Conservation (phyloP, 2,888 invertebrate species). For the Pristionchus exspectatus region DNA sequence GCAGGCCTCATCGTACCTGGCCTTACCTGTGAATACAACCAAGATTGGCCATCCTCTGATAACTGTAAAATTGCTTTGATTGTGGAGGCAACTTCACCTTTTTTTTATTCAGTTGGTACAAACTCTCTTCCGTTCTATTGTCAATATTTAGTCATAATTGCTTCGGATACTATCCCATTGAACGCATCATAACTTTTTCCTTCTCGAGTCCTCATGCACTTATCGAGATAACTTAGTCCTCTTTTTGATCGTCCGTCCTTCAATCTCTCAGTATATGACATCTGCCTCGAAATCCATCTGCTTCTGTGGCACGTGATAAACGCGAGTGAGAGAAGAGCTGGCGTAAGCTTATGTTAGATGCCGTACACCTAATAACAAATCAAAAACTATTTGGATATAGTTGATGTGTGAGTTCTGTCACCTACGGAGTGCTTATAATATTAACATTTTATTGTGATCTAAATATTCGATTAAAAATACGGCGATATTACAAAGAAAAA, state of each 20-base stretch:
- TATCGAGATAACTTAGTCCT: background rate
- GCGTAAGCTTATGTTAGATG: background rate
- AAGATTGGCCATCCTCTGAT: no score
- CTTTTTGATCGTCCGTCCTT: background rate
- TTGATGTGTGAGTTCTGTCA: background rate
- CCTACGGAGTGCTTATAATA: background rate
- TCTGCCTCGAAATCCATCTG: background rate
- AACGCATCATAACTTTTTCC: no score
- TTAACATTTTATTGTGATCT: slow-evolving; percentile 5
- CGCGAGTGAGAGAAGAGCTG: background rate
- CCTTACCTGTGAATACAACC: no score
- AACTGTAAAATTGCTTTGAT: no score
- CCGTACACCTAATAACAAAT: background rate
- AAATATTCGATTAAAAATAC: background rate
- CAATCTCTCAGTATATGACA: background rate
- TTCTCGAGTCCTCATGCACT: no score
- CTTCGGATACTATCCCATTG: no score
- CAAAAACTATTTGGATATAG: background rate
- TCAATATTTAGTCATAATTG: no score
- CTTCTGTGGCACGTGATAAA: background rate
- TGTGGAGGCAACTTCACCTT: no score
- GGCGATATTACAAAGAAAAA: background rate
- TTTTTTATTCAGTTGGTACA: no score
- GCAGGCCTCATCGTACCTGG: no score
- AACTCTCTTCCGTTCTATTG: no score